Conservation (phyloP, 2,113 vertebrate species). For the Boulengeromyrus knoepffleri region DNA sequence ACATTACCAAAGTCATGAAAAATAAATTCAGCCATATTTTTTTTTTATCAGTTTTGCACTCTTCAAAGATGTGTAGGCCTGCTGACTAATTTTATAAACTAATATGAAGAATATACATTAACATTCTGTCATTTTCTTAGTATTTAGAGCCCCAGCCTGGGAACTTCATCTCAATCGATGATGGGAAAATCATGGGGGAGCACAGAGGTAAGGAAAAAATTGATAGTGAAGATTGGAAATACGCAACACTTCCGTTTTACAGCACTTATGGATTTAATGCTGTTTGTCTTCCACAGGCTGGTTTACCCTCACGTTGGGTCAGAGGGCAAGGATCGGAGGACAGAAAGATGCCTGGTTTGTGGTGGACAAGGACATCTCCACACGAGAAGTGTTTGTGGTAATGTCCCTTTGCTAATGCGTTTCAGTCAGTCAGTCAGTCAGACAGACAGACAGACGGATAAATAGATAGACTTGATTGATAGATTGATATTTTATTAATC, state of each 20-base stretch:
- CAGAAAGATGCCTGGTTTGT: constrained; percentile 80
- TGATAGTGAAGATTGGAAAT: background rate
- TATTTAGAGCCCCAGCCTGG: constrained; percentile 85
- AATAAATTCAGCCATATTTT: background rate
- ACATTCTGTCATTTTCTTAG: constrained; percentile 46
- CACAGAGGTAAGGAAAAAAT: constrained; percentile 71
- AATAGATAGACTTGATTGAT: no score
- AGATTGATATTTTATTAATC: background rate
- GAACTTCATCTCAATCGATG: constrained; percentile 84
- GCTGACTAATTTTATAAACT: background rate
- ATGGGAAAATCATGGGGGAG: constrained; percentile 71
- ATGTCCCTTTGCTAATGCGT: background rate
- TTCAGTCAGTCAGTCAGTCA: background rate
- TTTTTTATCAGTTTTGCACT: background rate
- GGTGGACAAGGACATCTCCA: constrained; percentile 81
- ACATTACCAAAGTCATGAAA: background rate
- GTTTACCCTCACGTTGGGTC: constrained; percentile 91
- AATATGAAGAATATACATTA: background rate
- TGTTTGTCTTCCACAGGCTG: constrained; percentile 61
- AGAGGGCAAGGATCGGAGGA: constrained; percentile 79
- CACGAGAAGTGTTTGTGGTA: constrained; percentile 82
- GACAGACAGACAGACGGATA: background rate
- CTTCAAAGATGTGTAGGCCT: background rate
- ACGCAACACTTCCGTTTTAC: background rate
- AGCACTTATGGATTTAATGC: background rate